These are phyloP conservation scores for Uria lomvia DNA, from an alignment of 2,113 vertebrate species.

Conservation along the genomic window DNA sequence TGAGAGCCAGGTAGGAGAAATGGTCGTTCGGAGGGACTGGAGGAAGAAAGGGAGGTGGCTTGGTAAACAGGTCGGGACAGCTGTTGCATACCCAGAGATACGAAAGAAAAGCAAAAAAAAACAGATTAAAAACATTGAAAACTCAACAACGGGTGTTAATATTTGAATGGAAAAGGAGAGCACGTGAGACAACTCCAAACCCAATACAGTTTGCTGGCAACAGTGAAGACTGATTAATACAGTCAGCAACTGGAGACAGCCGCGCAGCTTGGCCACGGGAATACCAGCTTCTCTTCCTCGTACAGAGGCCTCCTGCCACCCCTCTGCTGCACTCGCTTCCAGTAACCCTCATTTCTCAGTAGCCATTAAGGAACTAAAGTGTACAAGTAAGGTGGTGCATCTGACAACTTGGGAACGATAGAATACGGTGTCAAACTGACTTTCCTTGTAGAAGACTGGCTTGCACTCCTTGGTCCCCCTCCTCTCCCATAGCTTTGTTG, in stretches of 20 bases:
- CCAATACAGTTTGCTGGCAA: background rate
- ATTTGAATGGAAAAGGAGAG: background rate
- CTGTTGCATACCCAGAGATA: accelerated
- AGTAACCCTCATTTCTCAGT: background rate
- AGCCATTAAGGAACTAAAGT: background rate
- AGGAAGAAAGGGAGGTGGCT: background rate
- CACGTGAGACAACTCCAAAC: background rate
- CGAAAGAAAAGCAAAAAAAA: background rate
- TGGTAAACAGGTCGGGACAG: background rate
- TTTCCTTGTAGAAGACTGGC: background rate
- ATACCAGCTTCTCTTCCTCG: background rate
- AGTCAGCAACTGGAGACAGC: background rate
- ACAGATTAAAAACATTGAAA: background rate
- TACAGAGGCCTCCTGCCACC: background rate
- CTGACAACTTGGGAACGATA: background rate
- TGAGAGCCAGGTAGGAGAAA: background rate
- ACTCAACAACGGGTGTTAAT: background rate
- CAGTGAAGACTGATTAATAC: background rate
- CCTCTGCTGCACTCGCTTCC: background rate
- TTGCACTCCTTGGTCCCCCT: background rate
- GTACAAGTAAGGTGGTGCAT: background rate
- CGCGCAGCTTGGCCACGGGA: background rate
- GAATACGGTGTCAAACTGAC: background rate
- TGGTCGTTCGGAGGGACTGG: background rate
- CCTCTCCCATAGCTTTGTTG: background rate